Evolutionary conservation across 2,888 invertebrate species (phyloP), one percentile per base, ranked within the genome.

Genomic region (Rhagium mordax): DNA sequence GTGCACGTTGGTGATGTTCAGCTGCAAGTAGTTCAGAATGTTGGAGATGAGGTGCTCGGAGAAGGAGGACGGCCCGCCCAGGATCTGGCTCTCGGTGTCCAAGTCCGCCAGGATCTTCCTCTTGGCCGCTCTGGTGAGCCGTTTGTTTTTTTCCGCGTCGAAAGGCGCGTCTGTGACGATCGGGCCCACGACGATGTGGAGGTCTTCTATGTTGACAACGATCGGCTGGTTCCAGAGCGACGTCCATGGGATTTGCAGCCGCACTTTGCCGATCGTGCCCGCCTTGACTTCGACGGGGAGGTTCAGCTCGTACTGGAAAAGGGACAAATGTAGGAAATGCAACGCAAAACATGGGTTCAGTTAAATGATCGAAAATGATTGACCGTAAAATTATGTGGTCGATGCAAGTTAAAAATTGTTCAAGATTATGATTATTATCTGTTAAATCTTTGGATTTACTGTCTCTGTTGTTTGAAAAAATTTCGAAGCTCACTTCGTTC

Each of bases 251-350:
- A 96, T 95, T 85, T 93, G 92, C 7, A 94, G 88, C 82, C 90
- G 91, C 79, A 94, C 90, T 87, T 93, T 92, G 79, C 95, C 95
- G 72, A 96, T 92, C 7, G 94, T 92, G 16, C 95, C 96, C 69
- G 93, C 93, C 87, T 94, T 94, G 13, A 96, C 94, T 88, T 94
- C 94, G 77, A 96, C 93, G 0, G 96, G 95, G 60, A 95, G 88
- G 82, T 94, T 93, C 47, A 96, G 89, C 86, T 95, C 94, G 82
- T 94, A 94, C 96, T 96, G 89, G 47, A 91, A 91, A 24, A 59
- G 10, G 13, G 0, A 13, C 33, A 33, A n/a, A n/a, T n/a, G n/a
- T n/a, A n/a, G n/a, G n/a, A n/a, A n/a, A n/a, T n/a, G n/a, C n/a
- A n/a, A n/a, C n/a, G n/a, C n/a, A n/a, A n/a, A n/a, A n/a, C n/a